These are phyloP conservation scores for Gryllus longicercus DNA, from an alignment of 2,888 invertebrate genomes.

Conservation along the genomic window DNA sequence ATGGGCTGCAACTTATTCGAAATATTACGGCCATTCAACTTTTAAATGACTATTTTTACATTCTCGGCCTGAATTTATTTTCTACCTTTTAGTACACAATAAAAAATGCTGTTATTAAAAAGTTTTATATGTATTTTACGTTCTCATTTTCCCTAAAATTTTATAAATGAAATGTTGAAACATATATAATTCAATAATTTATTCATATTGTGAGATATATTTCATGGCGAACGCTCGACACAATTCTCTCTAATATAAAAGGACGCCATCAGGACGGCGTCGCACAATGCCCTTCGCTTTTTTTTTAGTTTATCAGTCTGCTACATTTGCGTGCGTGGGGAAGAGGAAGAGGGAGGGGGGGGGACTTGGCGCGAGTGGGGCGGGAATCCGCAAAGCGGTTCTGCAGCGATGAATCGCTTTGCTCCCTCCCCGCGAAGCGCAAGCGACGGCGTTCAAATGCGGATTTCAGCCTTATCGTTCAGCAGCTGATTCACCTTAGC, in stretches of 20 bases:
- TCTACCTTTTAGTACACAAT: conserved; percentile 9
- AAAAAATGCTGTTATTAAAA: conserved; percentile 6
- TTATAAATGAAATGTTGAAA: conserved; percentile 17
- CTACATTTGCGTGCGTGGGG: background rate
- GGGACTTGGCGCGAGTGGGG: no score
- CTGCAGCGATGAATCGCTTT: no score
- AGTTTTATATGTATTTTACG: conserved; percentile 11
- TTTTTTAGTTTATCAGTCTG: conserved; percentile 12
- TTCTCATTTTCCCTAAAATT: background rate
- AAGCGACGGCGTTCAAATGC: no score
- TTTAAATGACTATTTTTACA: conserved; percentile 17
- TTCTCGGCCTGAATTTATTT: conserved; percentile 8
- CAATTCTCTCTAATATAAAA: background rate
- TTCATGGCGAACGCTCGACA: background rate
- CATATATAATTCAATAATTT: conserved; percentile 11
- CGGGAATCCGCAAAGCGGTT: no score
- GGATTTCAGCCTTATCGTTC: no score
- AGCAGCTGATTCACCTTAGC: no score
- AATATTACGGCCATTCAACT: conserved; percentile 17
- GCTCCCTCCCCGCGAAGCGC: no score
- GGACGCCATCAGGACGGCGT: background rate
- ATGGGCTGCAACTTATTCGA: conserved; percentile 4
- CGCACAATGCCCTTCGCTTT: conserved; percentile 20
- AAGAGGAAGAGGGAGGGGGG: background rate
- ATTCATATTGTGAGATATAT: background rate